Percentiles rank a stretch among this genome's conserved stretches.
phyloP scores from a whole-genome alignment of 2,888 invertebrate genomes.

The Amiota mariae region DNA sequence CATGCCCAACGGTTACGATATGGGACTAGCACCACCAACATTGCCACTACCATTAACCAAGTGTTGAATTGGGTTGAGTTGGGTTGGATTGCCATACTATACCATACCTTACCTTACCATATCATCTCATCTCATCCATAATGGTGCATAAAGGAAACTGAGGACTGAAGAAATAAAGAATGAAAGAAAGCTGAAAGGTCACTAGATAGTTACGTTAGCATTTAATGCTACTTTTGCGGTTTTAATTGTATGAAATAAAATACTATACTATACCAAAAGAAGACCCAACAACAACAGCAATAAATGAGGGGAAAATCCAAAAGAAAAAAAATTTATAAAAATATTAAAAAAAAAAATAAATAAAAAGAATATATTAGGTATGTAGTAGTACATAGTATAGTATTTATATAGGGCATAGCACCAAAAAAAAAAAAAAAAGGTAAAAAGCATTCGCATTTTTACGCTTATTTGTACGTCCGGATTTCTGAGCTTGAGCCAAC shows the following conservation, averaged over 20 bases:
- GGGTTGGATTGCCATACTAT: not conserved
- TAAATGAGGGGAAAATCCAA: not conserved
- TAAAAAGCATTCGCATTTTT: not conserved
- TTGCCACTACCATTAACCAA: too few species aligned
- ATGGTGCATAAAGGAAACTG: too few species aligned
- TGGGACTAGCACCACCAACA: too few species aligned
- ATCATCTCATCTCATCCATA: too few species aligned
- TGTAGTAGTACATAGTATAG: not conserved
- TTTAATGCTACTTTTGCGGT: conserved; percentile 39
- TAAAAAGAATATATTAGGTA: conserved; percentile 2
- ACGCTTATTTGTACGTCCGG: conserved; percentile 16
- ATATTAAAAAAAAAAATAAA: not conserved
- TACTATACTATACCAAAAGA: conserved; percentile 28
- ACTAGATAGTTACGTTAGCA: conserved; percentile 21
- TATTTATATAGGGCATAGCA: not conserved
- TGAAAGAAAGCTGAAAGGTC: too few species aligned
- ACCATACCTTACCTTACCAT: too few species aligned
- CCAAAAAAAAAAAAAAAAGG: not conserved
- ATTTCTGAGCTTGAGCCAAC: conserved; percentile 4
- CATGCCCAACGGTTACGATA: too few species aligned
- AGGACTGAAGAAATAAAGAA: too few species aligned
- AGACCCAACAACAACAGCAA: not conserved
- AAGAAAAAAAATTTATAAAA: not conserved
- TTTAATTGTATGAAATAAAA: conserved; percentile 40
- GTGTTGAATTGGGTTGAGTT: not conserved